Evolutionary conservation across 2,797 vertebrate genomes (phyloP), one percentile per base, ranked within the genome.

Genomic region (Coregonus suidteri): DNA sequence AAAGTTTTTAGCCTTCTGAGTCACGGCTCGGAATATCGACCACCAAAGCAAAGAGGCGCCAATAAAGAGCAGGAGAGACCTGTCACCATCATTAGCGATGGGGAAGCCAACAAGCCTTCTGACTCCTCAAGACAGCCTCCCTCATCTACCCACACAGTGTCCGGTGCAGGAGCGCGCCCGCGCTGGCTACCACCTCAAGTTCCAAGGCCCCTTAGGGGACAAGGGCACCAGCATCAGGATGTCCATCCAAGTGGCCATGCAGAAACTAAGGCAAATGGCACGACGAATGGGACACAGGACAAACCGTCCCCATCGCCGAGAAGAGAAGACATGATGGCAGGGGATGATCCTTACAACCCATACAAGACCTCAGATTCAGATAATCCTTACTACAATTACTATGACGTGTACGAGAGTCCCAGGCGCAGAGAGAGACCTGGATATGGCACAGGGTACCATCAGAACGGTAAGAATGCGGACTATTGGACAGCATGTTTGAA

Each of bases 381-480:
- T 85, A 99, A 97, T 78, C 97, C 97, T 0, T 97, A 97, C 82
- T 98, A 99, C 90, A 99, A 99, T 85, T 93, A 98, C 85, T 95
- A 99, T 73, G 97, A 99, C 86, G 96, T 95, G 0, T 99, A 99
- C 30, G 97, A 98, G 82, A 92, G 95, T 86, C 95, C 96, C 1
- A 92, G 93, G 69, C 87, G 91, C 71, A 92, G 96, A 80, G 77
- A 93, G 64, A 94, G 97, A 80, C 95, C 96, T 0, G 98, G 98
- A 51, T 98, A 99, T 0, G 97, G 97, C 85, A 99, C 97, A 73
- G 90, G 96, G 25, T 96, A 98, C 85, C 96, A 97, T 86, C 96
- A 98, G 90, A 91, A 98, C 66, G 97, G 97, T 99, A 95, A 97
- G 96, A 68, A 54, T 31, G 37, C 13, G 37, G 13, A 41, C 59